Evolutionary conservation across 2,888 invertebrate genomes (phyloP).

Genomic region (Cephonodes hylas): DNA sequence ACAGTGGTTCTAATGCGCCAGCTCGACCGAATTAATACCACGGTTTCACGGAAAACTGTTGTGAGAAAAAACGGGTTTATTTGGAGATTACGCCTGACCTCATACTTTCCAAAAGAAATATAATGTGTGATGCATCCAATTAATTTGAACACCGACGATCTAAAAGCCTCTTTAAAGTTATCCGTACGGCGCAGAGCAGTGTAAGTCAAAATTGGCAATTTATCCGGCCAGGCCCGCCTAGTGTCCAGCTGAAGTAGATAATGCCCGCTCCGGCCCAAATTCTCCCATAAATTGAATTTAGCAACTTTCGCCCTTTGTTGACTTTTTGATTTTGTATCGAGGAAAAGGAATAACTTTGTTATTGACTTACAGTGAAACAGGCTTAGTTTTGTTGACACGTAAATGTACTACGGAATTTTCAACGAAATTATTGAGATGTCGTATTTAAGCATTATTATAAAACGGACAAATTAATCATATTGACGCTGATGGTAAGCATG

Average conservation of each 20-base stretch:
- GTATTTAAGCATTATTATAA: too few relatives aligned
- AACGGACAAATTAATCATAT: background rate
- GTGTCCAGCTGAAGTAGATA: slow-evolving; percentile 49
- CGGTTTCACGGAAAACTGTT: too few relatives aligned
- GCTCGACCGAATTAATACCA: too few relatives aligned
- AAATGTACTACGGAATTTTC: background rate
- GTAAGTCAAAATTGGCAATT: slow-evolving; percentile 72
- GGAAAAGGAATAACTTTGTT: slow-evolving; percentile 26
- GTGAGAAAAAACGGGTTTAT: too few relatives aligned
- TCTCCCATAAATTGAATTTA: slow-evolving; percentile 66
- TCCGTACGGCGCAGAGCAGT: background rate
- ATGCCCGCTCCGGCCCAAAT: slow-evolving; percentile 57
- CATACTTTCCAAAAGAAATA: too few relatives aligned
- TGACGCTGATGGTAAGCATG: too few relatives aligned
- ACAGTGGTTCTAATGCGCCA: too few relatives aligned
- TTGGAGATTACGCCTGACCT: too few relatives aligned
- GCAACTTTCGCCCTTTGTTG: slow-evolving; percentile 41
- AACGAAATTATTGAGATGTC: background rate
- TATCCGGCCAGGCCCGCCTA: slow-evolving; percentile 46
- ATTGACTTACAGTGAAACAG: slow-evolving; percentile 12
- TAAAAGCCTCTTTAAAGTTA: background rate
- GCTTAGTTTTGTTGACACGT: background rate
- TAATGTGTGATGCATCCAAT: background rate
- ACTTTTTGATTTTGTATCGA: slow-evolving; percentile 31
- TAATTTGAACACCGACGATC: background rate